Evolutionary conservation across 35 echinoderm and acorn worm genomes (phyloP).

Genomic region (Nesometra sesokonis): DNA sequence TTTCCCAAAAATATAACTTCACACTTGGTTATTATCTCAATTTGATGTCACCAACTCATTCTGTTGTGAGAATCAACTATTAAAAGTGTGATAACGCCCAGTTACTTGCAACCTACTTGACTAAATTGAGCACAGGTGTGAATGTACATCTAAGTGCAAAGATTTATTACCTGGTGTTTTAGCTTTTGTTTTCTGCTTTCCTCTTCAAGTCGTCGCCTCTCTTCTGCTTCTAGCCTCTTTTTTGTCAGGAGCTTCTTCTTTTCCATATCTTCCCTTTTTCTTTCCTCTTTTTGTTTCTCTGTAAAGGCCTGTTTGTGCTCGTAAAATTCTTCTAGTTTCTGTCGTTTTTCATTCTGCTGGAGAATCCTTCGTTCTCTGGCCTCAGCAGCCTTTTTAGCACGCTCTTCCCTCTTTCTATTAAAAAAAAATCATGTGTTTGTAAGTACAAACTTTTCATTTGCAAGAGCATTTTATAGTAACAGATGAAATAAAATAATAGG

Average conservation of each 20-base stretch:
- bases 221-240: slow-evolving; percentile 1
- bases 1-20: no score
- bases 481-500: no score
- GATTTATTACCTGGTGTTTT: neutral
- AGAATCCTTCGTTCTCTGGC: neutral
- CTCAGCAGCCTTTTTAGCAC: neutral
- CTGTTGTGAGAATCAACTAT: no score
- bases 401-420: slow-evolving; percentile 8
- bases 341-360: neutral
- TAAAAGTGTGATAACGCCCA: no score
- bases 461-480: no score
- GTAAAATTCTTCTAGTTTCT: slow-evolving; percentile 5
- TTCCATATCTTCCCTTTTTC: neutral
- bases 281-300: slow-evolving; percentile 10
- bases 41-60: no score
- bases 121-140: no score
- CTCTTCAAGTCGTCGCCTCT: neutral
- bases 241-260: slow-evolving; percentile 4
- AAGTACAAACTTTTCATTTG: no score
- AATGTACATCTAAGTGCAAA: no score
- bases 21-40: no score
- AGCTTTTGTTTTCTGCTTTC: neutral
- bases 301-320: slow-evolving; percentile 10
- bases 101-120: no score
- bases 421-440: neutral